Evolutionary conservation across 1,140 invertebrate genomes (phyloP), one percentile per base, ranked within the genome.

Genomic region (Myzus persicae): DNA sequence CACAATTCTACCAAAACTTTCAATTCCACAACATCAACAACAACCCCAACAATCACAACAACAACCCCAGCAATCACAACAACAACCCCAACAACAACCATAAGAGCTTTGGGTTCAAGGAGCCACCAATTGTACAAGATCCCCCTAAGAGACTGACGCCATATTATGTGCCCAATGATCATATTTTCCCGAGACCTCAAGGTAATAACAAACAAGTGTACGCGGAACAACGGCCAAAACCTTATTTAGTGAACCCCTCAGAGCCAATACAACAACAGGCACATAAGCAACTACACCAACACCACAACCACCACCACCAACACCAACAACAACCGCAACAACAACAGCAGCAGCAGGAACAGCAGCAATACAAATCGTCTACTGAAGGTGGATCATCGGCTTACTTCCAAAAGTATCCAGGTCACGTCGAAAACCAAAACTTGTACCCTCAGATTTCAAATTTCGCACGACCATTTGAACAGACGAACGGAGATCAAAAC

Each of bases 401-500:
- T 20, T 38, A 88, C 51, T 91, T 93, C 90, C 90, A 91, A n/a
- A 91, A 85, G 85, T 92, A 88, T 44, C 54, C 85, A 0, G 67
- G 91, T 24, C 81, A 84, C 14, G 48, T 85, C 22, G 85, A 93
- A 20, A 89, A 40, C 9, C 90, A 93, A 93, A 93, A 93, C 1
- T 40, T 51, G 36, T 93, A 44, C 26, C 91, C 91, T 1, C 76
- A 93, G 3, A 51, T 93, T 1, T 93, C 91, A 14, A 93, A 51
- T 51, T 93, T 85, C 14, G 91, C 91, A 1, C 67, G 91, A 18
- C 91, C 91, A 5, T 93, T 93, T 22, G 91, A 93, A 85, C 91
- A 93, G 26, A 67, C 89, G 24, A 44, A 14, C 3, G 91, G 9
- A 7, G 91, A 93, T 14, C 91, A 84, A 22, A 85, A 93, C 46